phyloP scores from a whole-genome alignment of 1,140 invertebrate species.

The Platorchestia sp. region DNA sequence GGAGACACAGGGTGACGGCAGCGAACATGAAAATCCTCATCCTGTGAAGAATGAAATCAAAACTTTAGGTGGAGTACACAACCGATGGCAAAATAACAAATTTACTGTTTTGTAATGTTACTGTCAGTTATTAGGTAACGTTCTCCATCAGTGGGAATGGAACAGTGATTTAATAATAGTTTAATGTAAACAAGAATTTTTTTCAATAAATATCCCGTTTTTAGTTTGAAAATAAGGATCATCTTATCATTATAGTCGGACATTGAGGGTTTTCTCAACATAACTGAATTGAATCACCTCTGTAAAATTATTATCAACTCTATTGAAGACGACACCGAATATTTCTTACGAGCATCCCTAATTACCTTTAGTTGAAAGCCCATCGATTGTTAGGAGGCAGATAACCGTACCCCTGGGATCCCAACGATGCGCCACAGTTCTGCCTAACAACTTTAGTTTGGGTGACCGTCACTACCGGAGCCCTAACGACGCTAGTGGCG shows the following conservation, averaged over 20 bases:
- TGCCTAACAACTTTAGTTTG: background rate
- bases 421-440: background rate
- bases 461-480: background rate
- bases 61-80: background rate
- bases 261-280: background rate
- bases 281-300: background rate
- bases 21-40: background rate
- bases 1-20: background rate
- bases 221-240: background rate
- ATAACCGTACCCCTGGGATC: background rate
- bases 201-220: background rate
- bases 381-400: background rate
- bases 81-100: background rate
- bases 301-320: background rate
- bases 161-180: background rate
- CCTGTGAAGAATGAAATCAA: background rate
- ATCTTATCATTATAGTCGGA: background rate
- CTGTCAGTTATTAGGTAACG: background rate
- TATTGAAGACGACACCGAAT: background rate
- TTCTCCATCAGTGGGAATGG: background rate
- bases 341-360: background rate
- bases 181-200: too few species aligned
- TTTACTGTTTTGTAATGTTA: background rate
- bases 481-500: background rate
- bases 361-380: constrained; percentile 37